Conservation (phyloP, 2,797 vertebrate species). For the Podarcis lilfordi region DNA sequence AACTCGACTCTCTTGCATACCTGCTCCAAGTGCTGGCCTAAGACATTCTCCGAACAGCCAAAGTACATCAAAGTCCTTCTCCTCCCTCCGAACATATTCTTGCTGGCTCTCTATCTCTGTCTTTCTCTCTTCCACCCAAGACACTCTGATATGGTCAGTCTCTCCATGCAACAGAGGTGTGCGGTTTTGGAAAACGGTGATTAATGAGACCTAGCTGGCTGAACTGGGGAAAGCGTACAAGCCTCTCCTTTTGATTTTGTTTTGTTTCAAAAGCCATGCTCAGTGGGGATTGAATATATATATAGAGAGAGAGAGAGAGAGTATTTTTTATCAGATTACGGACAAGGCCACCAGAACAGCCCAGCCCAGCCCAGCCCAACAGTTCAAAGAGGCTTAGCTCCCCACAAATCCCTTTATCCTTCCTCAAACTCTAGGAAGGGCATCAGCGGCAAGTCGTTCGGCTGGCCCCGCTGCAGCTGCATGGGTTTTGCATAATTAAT, state of each 20-base stretch:
- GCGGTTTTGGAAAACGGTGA: neutral
- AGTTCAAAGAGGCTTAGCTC: conserved; percentile 86
- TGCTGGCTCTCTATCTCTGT: neutral
- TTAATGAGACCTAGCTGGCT: conserved; percentile 10
- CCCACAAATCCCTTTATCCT: conserved; percentile 88
- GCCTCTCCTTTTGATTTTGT: neutral
- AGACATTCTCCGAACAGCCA: too few relatives aligned
- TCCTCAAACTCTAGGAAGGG: conserved; percentile 82
- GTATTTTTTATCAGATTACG: neutral
- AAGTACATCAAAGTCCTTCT: neutral
- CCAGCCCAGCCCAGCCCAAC: conserved; percentile 56
- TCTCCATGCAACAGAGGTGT: conserved; percentile 8
- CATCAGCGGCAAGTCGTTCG: conserved; percentile 95
- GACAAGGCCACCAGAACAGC: conserved; percentile 36
- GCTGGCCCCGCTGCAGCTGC: conserved; percentile 97
- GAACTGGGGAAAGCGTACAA: conserved; percentile 29
- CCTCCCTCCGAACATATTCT: neutral
- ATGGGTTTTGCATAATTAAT: conserved; percentile 99
- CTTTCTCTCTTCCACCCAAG: neutral
- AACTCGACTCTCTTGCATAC: too few relatives aligned
- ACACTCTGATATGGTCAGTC: neutral
- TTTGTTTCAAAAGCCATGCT: conserved; percentile 45
- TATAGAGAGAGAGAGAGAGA: too few relatives aligned
- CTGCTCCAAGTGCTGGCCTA: too few relatives aligned
- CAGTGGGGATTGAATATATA: neutral